phyloP scores from a whole-genome alignment of 2,113 vertebrate species.

The Chlorodrepanis virens region DNA sequence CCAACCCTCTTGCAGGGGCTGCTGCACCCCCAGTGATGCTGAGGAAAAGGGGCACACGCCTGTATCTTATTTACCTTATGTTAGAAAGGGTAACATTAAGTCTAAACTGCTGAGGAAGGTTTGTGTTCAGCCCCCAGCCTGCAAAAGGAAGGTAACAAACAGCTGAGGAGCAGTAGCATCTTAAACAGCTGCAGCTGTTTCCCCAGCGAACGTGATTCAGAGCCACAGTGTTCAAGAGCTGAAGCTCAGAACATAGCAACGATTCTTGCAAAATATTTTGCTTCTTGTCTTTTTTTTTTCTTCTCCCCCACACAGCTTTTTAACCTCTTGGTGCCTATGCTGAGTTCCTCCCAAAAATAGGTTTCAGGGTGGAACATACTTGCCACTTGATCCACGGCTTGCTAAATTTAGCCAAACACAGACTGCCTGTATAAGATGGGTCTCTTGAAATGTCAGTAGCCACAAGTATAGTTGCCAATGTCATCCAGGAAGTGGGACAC shows the following conservation, averaged over 20 bases:
- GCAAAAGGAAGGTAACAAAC: slow-evolving; percentile 38
- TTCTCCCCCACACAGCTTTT: slow-evolving; percentile 25
- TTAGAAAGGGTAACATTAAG: neutral
- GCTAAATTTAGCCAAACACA: slow-evolving; percentile 60
- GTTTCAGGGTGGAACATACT: slow-evolving; percentile 53
- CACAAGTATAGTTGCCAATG: slow-evolving; percentile 37
- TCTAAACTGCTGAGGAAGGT: neutral
- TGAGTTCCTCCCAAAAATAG: slow-evolving; percentile 46
- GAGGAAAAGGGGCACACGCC: neutral
- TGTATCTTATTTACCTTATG: neutral
- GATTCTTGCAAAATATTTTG: slow-evolving; percentile 65
- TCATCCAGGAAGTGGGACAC: slow-evolving; percentile 62
- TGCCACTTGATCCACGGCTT: slow-evolving; percentile 50
- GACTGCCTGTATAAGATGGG: slow-evolving; percentile 24
- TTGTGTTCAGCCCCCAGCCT: neutral
- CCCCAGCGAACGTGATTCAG: slow-evolving; percentile 58
- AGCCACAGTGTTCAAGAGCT: slow-evolving; percentile 25
- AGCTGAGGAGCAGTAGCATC: slow-evolving; percentile 64
- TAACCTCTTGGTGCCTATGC: slow-evolving; percentile 54
- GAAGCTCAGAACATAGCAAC: slow-evolving; percentile 58
- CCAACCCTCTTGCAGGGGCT: neutral
- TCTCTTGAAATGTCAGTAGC: slow-evolving; percentile 54
- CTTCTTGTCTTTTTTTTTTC: neutral
- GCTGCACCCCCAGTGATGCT: fast-evolving
- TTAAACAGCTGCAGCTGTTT: slow-evolving; percentile 68